These are phyloP conservation scores for Listrodromus nycthemerus DNA, from an alignment of 2,888 invertebrate species.

Conservation along the genomic window DNA sequence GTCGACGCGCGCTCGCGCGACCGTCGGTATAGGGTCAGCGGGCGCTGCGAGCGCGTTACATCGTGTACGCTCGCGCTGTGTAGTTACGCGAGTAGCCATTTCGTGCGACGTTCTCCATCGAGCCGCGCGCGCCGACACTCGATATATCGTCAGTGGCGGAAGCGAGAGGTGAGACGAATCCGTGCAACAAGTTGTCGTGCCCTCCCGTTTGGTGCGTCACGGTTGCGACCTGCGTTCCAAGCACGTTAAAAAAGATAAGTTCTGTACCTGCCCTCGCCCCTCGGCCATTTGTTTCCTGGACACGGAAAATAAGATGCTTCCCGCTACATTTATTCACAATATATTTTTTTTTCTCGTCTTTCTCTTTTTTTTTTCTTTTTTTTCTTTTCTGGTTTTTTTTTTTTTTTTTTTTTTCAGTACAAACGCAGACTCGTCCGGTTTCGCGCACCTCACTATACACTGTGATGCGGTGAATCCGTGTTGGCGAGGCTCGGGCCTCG, in stretches of 20 bases:
- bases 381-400: not conserved
- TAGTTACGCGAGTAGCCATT: constrained; percentile 55
- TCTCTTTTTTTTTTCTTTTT: not conserved
- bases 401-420: not conserved
- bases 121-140: not conserved
- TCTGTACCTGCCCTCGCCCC: constrained; percentile 70
- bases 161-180: constrained; percentile 10
- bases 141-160: not conserved
- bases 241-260: constrained; percentile 28
- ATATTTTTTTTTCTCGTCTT: not conserved
- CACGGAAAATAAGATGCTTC: not conserved
- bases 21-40: constrained; percentile 69
- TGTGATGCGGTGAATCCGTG: not conserved
- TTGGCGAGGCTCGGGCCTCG: not conserved
- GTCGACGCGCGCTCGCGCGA: constrained; percentile 11
- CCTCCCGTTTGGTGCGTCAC: not conserved
- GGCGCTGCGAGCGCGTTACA: constrained; percentile 66
- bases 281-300: not conserved
- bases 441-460: constrained; percentile 23
- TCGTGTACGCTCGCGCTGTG: constrained; percentile 6
- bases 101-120: constrained; percentile 44
- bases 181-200: constrained; percentile 13
- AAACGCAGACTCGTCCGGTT: not conserved
- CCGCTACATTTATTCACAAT: constrained; percentile 1
- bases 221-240: not conserved